phyloP scores from a whole-genome alignment of 64 coral and sea anemone species.

The Montipora efflorescens region DNA sequence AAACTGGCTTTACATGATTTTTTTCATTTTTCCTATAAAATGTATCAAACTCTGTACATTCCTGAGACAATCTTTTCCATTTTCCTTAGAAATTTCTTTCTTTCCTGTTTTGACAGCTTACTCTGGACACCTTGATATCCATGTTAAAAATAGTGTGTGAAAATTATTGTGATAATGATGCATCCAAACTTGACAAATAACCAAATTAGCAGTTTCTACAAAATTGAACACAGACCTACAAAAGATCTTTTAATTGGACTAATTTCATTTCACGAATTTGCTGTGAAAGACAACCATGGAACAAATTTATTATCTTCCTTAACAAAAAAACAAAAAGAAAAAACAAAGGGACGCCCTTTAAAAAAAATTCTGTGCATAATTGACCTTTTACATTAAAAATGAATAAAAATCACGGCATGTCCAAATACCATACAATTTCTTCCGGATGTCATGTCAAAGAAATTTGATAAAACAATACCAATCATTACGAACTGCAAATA shows the following conservation, averaged over 20 bases:
- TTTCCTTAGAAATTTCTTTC: background rate
- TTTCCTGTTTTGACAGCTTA: background rate
- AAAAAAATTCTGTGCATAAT: background rate
- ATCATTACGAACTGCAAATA: background rate
- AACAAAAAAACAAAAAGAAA: background rate
- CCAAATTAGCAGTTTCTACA: background rate
- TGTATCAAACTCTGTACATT: no score
- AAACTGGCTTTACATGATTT: no score
- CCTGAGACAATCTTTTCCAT: background rate
- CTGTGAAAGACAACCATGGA: background rate
- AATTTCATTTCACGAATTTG: background rate
- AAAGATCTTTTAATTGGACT: background rate
- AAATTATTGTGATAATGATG: background rate
- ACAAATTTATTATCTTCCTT: background rate
- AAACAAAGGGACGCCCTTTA: background rate
- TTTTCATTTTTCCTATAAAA: no score
- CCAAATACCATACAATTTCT: conserved; percentile 28
- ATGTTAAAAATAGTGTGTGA: background rate
- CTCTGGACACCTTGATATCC: background rate
- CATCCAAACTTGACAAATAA: background rate
- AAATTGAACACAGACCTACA: no score
- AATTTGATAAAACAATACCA: conserved; percentile 44
- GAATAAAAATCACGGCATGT: conserved; percentile 33
- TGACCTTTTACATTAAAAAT: background rate
- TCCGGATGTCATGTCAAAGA: conserved; percentile 46